Evolutionary conservation across 2,797 vertebrate species (phyloP), one percentile per base, ranked within the genome.

Genomic region (Sparidentex hasta): DNA sequence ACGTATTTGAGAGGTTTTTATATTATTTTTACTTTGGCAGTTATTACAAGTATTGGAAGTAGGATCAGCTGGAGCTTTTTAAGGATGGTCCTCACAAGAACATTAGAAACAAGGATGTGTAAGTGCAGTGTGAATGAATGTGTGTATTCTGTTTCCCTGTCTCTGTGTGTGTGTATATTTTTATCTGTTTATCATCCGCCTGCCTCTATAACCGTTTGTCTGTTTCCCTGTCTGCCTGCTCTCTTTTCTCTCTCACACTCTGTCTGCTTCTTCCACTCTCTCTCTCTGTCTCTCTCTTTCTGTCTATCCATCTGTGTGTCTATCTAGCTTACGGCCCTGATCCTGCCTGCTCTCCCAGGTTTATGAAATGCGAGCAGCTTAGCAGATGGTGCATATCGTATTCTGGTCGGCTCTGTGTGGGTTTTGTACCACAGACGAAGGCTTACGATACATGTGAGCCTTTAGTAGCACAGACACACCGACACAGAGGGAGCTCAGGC

Each of bases 311-410:
- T 92, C 88, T 92, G 85, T 88, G 87, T 87, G 90, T 93, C 90
- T 92, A 85, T 90, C 86, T 87, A 80, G 91, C 88, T 90, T 85
- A 91, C 82, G 64, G 83, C 82, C 87, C 90, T 92, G 91, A 93
- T 92, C 92, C 90, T 38, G 78, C 87, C 88, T 83, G 88, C 91
- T 89, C 88, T 90, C 90, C 88, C 92, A 91, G 87, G 90, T 93
- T 94, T 92, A 90, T 91, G 90, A 90, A 93, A 94, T 85, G 88
- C 74, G 87, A 90, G 90, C 92, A 91, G 89, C 90, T 93, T 88
- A 91, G 87, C 91, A 93, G 94, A 94, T 92, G 91, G 88, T 93
- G 89, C 92, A 89, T 92, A 93, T 93, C 87, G 86, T 88, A 92
- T 93, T 92, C 92, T 85, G 87, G 81, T 89, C 78, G 81, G 90